Evolutionary conservation across 2,797 vertebrate genomes (phyloP).

Genomic region (Limnodromus scolopaceus): DNA sequence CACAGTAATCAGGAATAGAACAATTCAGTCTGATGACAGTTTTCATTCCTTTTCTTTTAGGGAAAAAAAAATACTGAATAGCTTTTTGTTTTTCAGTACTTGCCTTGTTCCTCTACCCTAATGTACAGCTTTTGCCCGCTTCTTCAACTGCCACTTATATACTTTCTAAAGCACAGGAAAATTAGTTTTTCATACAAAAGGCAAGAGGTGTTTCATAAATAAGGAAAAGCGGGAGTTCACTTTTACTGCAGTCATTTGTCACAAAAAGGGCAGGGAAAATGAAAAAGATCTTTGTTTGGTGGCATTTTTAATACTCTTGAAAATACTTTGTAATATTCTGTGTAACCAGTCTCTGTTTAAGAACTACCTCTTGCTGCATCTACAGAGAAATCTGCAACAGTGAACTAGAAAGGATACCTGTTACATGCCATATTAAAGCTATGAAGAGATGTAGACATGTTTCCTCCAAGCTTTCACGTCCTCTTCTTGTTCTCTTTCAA

Average conservation of each 20-base stretch:
- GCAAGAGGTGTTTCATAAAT: slow-evolving; percentile 51
- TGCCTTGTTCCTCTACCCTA: slow-evolving; percentile 38
- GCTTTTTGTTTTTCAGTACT: slow-evolving; percentile 55
- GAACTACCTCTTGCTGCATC: not conserved
- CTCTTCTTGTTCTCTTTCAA: not conserved
- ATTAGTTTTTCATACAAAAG: slow-evolving; percentile 45
- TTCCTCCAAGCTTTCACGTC: not conserved
- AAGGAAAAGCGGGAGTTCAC: slow-evolving; percentile 32
- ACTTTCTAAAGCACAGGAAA: slow-evolving; percentile 33
- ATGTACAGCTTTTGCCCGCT: not conserved
- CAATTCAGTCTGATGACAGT: slow-evolving; percentile 64
- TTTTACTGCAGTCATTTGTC: slow-evolving; percentile 63
- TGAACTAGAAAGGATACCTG: not conserved
- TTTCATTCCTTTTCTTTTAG: slow-evolving; percentile 32
- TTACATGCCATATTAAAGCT: not conserved
- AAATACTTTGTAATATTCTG: not conserved
- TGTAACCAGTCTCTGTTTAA: not conserved
- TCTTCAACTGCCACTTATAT: slow-evolving; percentile 3
- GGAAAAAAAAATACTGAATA: slow-evolving; percentile 7
- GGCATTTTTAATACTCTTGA: slow-evolving; percentile 16
- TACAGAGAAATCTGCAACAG: not conserved
- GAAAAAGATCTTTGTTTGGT: slow-evolving; percentile 43
- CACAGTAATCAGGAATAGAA: slow-evolving; percentile 45
- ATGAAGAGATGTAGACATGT: not conserved
- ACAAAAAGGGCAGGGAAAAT: slow-evolving; percentile 32